Conservation (phyloP, 2,888 invertebrate genomes). For the Leucophora obtusa region DNA sequence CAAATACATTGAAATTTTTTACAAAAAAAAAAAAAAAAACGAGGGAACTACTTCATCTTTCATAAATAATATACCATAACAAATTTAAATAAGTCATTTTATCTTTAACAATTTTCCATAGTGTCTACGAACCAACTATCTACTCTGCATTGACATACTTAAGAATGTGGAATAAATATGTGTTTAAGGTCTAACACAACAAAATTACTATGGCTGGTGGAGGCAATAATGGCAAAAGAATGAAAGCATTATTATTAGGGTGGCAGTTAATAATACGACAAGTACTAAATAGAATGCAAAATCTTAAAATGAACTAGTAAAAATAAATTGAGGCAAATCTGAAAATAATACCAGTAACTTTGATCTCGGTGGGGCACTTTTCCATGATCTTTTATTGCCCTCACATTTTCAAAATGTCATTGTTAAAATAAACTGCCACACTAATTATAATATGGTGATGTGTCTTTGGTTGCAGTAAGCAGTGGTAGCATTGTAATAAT, state of each 20-base stretch:
- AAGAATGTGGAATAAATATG: background rate
- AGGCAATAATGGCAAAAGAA: background rate
- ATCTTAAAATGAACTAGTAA: too few relatives aligned
- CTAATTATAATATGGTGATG: background rate
- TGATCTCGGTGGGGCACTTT: too few relatives aligned
- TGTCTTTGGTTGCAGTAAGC: background rate
- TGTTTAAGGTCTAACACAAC: slow-evolving; percentile 2
- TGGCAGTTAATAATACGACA: background rate
- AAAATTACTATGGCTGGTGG: background rate
- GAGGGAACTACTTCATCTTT: too few relatives aligned
- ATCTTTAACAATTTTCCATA: slow-evolving; percentile 28
- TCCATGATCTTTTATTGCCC: too few relatives aligned
- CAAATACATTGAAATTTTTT: too few relatives aligned
- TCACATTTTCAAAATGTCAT: background rate
- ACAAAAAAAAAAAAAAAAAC: too few relatives aligned
- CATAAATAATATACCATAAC: too few relatives aligned
- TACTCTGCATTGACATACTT: background rate
- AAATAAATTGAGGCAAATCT: too few relatives aligned
- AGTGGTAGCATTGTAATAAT: background rate
- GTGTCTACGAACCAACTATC: background rate
- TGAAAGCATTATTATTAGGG: background rate
- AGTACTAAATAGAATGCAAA: too few relatives aligned
- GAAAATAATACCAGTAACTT: too few relatives aligned
- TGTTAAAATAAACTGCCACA: background rate
- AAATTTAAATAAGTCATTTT: slow-evolving; percentile 23